Conservation (phyloP, 2,113 vertebrate genomes). For the Ginglymostoma cirratum region DNA sequence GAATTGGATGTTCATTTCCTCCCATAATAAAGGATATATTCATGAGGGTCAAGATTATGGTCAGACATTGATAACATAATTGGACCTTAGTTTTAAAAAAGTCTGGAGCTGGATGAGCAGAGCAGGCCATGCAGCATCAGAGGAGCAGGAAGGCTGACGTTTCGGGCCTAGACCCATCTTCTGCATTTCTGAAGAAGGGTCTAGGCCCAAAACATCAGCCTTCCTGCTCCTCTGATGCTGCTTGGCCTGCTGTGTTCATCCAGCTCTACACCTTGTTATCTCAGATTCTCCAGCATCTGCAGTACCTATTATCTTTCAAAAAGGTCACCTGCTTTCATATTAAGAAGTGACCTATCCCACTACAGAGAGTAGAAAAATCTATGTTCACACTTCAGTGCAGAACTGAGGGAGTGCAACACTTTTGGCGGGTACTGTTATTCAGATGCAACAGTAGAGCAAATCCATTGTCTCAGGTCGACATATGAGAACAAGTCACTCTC, state of each 20-base stretch:
- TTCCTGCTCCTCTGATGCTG: no score
- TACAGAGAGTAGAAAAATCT: background rate
- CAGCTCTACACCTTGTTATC: no score
- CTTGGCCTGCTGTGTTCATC: no score
- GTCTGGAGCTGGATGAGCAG: no score
- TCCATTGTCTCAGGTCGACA: background rate
- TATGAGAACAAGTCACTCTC: background rate
- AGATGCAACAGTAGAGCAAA: background rate
- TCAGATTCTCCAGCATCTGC: no score
- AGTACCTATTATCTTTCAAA: background rate
- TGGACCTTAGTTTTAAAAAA: background rate
- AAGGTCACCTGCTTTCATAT: background rate
- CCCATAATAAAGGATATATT: background rate
- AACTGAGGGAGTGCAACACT: no score
- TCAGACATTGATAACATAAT: background rate
- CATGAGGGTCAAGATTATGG: background rate
- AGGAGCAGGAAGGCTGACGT: no score
- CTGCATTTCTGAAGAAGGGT: no score
- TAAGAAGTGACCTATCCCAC: background rate
- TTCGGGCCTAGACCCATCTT: no score
- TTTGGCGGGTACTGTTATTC: background rate
- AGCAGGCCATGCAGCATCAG: no score
- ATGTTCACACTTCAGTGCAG: background rate
- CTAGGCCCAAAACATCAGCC: no score
- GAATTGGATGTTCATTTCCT: no score